Conservation (phyloP, 2,797 vertebrate genomes). For the Pitangus sulphuratus region DNA sequence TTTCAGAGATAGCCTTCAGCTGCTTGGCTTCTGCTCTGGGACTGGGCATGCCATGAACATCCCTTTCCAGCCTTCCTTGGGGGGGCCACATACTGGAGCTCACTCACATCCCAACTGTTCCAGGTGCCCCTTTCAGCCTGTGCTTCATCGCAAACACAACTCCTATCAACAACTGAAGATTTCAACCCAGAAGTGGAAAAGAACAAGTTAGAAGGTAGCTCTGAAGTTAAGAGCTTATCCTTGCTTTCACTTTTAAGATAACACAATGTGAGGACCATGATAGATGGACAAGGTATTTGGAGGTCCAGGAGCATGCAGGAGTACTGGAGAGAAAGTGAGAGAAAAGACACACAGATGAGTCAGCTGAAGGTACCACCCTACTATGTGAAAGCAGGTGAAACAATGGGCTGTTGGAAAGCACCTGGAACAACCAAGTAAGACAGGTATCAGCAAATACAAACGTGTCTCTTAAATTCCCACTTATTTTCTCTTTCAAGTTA, state of each 20-base stretch:
- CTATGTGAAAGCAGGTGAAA: not conserved
- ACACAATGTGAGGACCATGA: not conserved
- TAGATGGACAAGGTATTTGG: not conserved
- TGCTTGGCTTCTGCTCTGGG: not conserved
- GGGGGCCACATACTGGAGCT: not conserved
- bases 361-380: not conserved
- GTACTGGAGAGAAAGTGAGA: not conserved
- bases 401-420: not conserved
- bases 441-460: not conserved
- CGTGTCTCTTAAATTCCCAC: not conserved
- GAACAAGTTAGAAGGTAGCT: not conserved
- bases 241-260: not conserved
- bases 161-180: not conserved
- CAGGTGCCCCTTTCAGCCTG: not conserved
- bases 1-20: not conserved
- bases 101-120: too few species aligned
- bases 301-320: not conserved
- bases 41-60: fast-evolving
- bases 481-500: not conserved
- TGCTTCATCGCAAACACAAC: not conserved
- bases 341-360: not conserved
- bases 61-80: not conserved
- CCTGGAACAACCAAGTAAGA: not conserved
- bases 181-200: not conserved
- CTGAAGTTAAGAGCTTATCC: not conserved